Conservation (phyloP, 2,888 invertebrate genomes). For the Epinotia ramella region DNA sequence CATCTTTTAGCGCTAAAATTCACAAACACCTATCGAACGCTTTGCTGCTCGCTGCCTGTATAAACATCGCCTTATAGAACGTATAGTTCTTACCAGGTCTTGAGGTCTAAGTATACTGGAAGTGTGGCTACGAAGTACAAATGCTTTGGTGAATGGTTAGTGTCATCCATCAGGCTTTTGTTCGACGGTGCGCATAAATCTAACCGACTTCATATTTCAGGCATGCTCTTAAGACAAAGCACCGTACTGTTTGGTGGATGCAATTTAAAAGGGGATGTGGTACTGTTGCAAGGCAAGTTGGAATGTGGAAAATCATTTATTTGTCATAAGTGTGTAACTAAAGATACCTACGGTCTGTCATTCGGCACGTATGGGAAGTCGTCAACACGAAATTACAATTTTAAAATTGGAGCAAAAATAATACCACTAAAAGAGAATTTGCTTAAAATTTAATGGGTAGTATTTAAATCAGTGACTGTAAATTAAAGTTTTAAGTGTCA, state of each 20-base stretch:
- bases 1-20: background rate
- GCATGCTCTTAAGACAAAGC: slow-evolving; percentile 12
- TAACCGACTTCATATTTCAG: slow-evolving; percentile 29
- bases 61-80: background rate
- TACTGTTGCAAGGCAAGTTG: background rate
- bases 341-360: too few relatives aligned
- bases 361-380: too few relatives aligned
- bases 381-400: too few relatives aligned
- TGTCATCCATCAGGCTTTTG: slow-evolving; percentile 33
- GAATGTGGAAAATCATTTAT: background rate
- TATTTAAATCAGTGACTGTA: too few relatives aligned
- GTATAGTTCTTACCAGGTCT: background rate
- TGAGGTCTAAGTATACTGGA: background rate
- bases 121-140: background rate
- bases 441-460: too few relatives aligned
- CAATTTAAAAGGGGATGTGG: background rate
- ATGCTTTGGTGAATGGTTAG: background rate
- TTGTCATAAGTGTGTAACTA: background rate
- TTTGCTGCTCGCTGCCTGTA: background rate
- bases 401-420: too few relatives aligned
- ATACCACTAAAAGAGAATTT: too few relatives aligned
- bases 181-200: slow-evolving; percentile 24
- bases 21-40: background rate
- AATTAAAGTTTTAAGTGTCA: too few relatives aligned
- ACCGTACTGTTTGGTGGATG: background rate